Base-by-base conservation (phyloP, 30 jellyfish, hydroid and myxozoan genomes). In the Chrysaora quinquecirrha region DNA sequence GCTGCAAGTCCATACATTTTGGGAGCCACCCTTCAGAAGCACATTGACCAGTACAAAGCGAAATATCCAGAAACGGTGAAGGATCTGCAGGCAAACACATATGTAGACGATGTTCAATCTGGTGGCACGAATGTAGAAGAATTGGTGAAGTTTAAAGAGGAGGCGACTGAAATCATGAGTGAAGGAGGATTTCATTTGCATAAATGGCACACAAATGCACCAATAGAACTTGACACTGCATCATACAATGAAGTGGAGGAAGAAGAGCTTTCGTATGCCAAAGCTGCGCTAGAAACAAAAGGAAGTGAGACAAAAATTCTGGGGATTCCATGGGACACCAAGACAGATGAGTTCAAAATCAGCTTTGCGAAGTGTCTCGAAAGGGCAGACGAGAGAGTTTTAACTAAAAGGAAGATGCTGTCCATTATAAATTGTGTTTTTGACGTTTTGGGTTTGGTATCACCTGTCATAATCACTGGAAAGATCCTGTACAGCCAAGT, bases 251-350 rank as follows among this genome's bases (percentile, higher is more conserved):
- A 38, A 38, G 54, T 3, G 54, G 14, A 38, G 14, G n/a, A n/a
- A n/a, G n/a, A n/a, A n/a, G n/a, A n/a, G n/a, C n/a, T n/a, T n/a
- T n/a, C n/a, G n/a, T 2, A 0, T n/a, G n/a, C n/a, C n/a, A n/a
- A n/a, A n/a, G n/a, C n/a, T n/a, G n/a, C n/a, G n/a, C n/a, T 71
- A 32, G 72, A 72, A 12, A 61, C 71, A 11, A 50, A 67, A 46
- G 11, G 28, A 23, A 52, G 29, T n/a, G 90, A 79, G 22, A 66
- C 88, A 16, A 66, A 64, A 72, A 79, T 67, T 29, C 90, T 82
- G 25, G 79, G 92, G 22, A 82, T 83, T 0, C 23, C 67, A 18
- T 73, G 95, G 95, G 73, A 83, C 90, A 83, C 30, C 71, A 48
- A 56, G 19, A 65, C 21, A 50, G 91, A 83, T 33, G 46, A 87